A percentile compares a stretch with the other conserved stretches of the same genome.
Conservation (phyloP, 1,140 invertebrate species). For the Vollenhovia emeryi region DNA sequence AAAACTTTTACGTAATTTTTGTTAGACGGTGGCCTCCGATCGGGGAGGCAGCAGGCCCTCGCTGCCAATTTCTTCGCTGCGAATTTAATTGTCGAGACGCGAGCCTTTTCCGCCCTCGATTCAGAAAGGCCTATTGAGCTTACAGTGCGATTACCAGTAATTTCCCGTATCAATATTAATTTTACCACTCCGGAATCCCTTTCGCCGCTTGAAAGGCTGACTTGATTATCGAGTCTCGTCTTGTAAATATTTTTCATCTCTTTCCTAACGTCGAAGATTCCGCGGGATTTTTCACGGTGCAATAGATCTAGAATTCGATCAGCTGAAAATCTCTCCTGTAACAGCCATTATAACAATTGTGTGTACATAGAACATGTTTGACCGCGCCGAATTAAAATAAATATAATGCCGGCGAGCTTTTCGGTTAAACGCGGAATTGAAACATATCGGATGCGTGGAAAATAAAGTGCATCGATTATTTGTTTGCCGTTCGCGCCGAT, state of each 20-base stretch:
- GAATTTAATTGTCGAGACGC: constrained; percentile 54
- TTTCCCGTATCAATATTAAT: constrained; percentile 44
- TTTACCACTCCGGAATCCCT: background rate
- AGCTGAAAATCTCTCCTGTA: background rate
- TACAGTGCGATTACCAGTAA: background rate
- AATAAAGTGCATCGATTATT: constrained; percentile 34
- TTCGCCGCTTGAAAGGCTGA: background rate
- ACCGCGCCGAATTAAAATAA: background rate
- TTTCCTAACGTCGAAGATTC: background rate
- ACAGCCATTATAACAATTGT: background rate
- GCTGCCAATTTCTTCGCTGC: constrained; percentile 40
- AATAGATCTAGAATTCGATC: background rate
- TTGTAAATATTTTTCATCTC: background rate
- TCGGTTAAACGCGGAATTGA: background rate
- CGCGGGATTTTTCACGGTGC: background rate
- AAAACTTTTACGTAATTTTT: constrained; percentile 60
- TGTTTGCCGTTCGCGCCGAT: background rate
- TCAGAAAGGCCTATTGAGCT: constrained; percentile 17
- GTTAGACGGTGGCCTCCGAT: background rate
- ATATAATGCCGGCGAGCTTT: background rate
- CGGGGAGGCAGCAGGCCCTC: background rate
- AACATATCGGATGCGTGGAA: background rate
- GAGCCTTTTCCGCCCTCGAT: constrained; percentile 22
- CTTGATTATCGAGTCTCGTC: constrained; percentile 17
- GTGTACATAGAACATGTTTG: background rate